A percentile compares a stretch with the other conserved stretches of the same genome.
Conservation (phyloP, 2,797 vertebrate genomes). For the Falco naumanni region DNA sequence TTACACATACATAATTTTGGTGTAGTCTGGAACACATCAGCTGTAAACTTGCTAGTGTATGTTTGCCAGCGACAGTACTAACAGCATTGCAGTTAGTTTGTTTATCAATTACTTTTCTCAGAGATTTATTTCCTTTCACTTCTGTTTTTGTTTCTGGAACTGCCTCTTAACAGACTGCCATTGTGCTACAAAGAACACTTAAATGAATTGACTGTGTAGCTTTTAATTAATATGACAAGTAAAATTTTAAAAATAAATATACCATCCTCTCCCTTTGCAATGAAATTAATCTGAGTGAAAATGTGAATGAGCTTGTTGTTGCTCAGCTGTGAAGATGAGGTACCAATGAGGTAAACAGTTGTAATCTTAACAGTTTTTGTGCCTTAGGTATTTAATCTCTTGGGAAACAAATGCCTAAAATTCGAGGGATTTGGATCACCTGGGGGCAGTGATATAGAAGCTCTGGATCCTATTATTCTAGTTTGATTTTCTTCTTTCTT, state of each 20-base stretch:
- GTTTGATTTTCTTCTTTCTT: neutral
- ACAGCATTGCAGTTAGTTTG: slow-evolving; percentile 11
- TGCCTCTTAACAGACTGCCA: neutral
- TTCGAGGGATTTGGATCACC: neutral
- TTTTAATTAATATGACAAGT: slow-evolving; percentile 1
- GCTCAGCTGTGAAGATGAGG: neutral
- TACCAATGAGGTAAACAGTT: neutral
- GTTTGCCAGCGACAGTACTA: slow-evolving; percentile 42
- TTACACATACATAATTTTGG: slow-evolving; percentile 49
- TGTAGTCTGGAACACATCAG: slow-evolving; percentile 34
- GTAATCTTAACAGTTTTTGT: neutral
- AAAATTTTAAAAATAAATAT: slow-evolving; percentile 4
- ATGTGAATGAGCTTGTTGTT: neutral
- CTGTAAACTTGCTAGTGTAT: slow-evolving; percentile 22
- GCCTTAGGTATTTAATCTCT: neutral
- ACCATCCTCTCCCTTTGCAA: neutral
- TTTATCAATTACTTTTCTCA: slow-evolving; percentile 35
- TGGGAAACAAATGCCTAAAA: neutral
- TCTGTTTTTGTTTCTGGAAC: slow-evolving; percentile 23
- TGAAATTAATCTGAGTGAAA: neutral
- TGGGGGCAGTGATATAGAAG: neutral
- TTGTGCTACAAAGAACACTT: neutral
- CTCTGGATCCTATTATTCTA: neutral
- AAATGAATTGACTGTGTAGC: neutral
- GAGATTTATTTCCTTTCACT: slow-evolving; percentile 18